phyloP scores from a whole-genome alignment of 1,140 invertebrate genomes.

The Radopholus similis region DNA sequence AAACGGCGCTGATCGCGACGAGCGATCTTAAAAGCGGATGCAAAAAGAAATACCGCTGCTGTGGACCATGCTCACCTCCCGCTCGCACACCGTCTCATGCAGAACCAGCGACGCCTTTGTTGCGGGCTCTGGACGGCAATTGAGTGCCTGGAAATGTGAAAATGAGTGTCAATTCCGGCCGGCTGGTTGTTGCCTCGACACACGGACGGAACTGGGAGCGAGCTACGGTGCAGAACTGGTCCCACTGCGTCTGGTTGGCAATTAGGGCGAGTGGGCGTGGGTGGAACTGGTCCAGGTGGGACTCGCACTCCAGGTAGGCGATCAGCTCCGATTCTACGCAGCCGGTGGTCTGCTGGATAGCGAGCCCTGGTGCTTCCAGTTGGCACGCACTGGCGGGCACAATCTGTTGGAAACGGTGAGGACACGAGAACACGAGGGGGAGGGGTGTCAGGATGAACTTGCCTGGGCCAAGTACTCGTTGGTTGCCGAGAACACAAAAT shows the following conservation, averaged over 20 bases:
- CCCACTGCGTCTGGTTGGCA: conserved; percentile 45
- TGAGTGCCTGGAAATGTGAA: conserved; percentile 21
- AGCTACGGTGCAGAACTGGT: conserved; percentile 43
- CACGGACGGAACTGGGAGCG: conserved; percentile 43
- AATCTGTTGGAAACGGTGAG: neutral
- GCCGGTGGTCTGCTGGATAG: conserved; percentile 44
- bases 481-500: conserved; percentile 44
- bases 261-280: conserved; percentile 49
- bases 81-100: conserved; percentile 47
- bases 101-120: conserved; percentile 41
- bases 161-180: neutral
- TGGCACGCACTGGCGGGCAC: conserved; percentile 20
- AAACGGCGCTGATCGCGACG: conserved; percentile 34
- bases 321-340: conserved; percentile 40
- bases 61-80: conserved; percentile 15
- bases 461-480: conserved; percentile 39
- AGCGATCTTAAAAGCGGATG: conserved; percentile 26
- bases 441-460: neutral
- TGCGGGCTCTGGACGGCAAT: conserved; percentile 52
- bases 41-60: neutral
- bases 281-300: conserved; percentile 43
- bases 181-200: conserved; percentile 20
- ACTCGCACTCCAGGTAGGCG: conserved; percentile 48
- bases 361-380: conserved; percentile 36
- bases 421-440: neutral